Conservation (phyloP, 2,888 invertebrate genomes). For the Liopterus haemorrhoidalis region DNA sequence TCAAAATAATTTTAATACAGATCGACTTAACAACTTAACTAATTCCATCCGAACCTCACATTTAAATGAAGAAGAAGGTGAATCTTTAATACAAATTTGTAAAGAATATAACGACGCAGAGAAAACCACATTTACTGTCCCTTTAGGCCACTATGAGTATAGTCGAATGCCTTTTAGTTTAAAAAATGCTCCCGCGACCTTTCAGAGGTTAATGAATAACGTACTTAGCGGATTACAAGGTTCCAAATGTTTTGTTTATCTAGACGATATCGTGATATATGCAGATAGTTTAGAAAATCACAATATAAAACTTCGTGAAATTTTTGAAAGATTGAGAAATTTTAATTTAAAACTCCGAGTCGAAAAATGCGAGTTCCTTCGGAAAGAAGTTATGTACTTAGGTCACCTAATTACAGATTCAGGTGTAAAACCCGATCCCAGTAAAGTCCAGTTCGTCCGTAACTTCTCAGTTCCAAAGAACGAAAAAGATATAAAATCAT, state of each 20-base stretch:
- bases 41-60: no score
- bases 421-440: conserved; percentile 29
- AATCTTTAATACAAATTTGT: conserved; percentile 15
- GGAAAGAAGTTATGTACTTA: conserved; percentile 22
- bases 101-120: conserved; percentile 19
- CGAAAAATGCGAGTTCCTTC: conserved; percentile 30
- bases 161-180: conserved; percentile 34
- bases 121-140: conserved; percentile 32
- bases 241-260: conserved; percentile 36
- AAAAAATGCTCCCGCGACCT: conserved; percentile 34
- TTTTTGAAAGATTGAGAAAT: conserved; percentile 20
- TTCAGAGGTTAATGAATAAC: conserved; percentile 36
- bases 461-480: conserved; percentile 27
- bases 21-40: no score
- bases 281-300: conserved; percentile 32
- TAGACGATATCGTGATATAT: conserved; percentile 39
- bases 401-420: conserved; percentile 28
- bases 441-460: conserved; percentile 28
- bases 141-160: conserved; percentile 32
- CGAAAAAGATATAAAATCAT: conserved; percentile 20
- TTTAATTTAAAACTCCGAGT: conserved; percentile 26
- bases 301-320: conserved; percentile 24
- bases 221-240: conserved; percentile 34
- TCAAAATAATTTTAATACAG: no score
- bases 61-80: neutral